Evolutionary conservation across 2,888 invertebrate genomes (phyloP).

Genomic region (Octonoba sinensis): DNA sequence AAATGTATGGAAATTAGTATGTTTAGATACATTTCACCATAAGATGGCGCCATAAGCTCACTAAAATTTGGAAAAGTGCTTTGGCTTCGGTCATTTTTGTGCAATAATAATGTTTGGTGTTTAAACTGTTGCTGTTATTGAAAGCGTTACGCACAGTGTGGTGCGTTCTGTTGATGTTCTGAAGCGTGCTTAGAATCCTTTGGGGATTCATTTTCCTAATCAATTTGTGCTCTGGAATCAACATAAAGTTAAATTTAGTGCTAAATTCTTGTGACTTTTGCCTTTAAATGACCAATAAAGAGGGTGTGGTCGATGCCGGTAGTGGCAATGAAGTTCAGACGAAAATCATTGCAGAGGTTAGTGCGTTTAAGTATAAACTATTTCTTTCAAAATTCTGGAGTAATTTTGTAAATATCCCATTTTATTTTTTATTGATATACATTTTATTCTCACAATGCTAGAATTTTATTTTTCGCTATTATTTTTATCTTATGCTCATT

Average conservation of each 20-base stretch:
- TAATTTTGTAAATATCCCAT: too few relatives aligned
- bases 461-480: not conserved
- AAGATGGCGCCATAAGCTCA: conserved; percentile 13
- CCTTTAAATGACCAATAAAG: conserved; percentile 60
- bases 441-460: not conserved
- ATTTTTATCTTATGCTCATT: conserved; percentile 1
- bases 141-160: not conserved
- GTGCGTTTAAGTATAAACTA: conserved; percentile 15
- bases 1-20: too few relatives aligned
- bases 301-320: conserved; percentile 64
- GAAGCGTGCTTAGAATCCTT: not conserved
- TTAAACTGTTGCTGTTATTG: conserved; percentile 22
- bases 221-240: not conserved
- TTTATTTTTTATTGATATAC: not conserved
- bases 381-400: not conserved
- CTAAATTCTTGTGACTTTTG: not conserved
- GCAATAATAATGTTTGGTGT: not conserved
- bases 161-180: conserved; percentile 3
- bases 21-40: too few relatives aligned
- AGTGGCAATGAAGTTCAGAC: conserved; percentile 43
- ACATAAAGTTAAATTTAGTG: not conserved
- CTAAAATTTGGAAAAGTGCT: not conserved
- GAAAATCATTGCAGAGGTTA: conserved; percentile 45
- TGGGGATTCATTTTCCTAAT: not conserved
- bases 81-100: conserved; percentile 4